Conservation (phyloP, 2,797 vertebrate genomes). For the Pseudopleuronectes americanus region DNA sequence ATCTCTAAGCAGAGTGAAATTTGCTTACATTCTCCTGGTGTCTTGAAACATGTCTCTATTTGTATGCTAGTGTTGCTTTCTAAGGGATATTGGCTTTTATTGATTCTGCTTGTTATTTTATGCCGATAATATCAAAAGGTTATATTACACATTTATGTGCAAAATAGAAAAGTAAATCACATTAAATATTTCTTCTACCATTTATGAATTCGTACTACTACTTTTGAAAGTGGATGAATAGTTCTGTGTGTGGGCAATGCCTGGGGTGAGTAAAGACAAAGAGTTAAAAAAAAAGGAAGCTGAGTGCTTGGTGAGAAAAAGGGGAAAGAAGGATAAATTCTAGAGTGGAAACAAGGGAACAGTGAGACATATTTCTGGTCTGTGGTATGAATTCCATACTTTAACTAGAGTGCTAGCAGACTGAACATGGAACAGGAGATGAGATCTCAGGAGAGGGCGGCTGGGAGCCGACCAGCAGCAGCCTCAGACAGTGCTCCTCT, state of each 20-base stretch:
- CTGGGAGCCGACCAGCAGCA: constrained; percentile 35
- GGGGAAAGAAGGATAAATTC: constrained; percentile 32
- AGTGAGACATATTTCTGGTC: constrained; percentile 71
- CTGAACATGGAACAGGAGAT: constrained; percentile 67
- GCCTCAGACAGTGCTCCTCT: constrained; percentile 48
- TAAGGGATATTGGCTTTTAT: too few species aligned
- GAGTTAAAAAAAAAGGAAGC: neutral
- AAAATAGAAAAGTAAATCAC: too few species aligned
- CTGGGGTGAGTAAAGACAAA: constrained; percentile 16
- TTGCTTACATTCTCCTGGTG: too few species aligned
- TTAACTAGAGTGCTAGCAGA: constrained; percentile 31
- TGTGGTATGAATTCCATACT: constrained; percentile 63
- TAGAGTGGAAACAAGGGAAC: constrained; percentile 43
- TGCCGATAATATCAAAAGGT: too few species aligned
- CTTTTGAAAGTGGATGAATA: neutral
- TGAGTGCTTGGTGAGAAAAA: constrained; percentile 34
- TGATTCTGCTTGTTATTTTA: too few species aligned
- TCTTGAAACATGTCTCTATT: too few species aligned
- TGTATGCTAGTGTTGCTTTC: too few species aligned
- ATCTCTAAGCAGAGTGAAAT: too few species aligned
- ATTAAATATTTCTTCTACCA: neutral
- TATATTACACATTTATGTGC: too few species aligned
- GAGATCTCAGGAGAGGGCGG: constrained; percentile 36
- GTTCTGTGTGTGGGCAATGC: constrained; percentile 1
- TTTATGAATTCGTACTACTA: neutral